A percentile compares a stretch with the other conserved stretches of the same genome.
phyloP scores from a whole-genome alignment of 2,797 vertebrate species.

The Mastacembelus armatus region DNA sequence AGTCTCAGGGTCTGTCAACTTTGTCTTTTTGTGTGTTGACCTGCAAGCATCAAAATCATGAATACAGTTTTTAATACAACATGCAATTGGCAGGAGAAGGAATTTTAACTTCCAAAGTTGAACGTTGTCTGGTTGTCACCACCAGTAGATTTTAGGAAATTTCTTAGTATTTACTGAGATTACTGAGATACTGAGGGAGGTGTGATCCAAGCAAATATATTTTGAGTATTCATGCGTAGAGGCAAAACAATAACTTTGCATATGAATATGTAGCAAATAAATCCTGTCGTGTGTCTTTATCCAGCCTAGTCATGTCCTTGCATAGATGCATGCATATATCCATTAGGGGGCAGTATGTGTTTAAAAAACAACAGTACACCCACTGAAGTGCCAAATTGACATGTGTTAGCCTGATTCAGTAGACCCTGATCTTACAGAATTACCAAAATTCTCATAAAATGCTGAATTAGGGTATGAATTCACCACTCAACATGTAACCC shows the following conservation, averaged over 20 bases:
- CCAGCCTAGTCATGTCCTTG: neutral
- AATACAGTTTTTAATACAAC: neutral
- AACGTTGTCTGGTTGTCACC: neutral
- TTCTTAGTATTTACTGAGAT: neutral
- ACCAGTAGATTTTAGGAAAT: neutral
- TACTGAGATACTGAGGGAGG: neutral
- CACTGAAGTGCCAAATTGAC: constrained; percentile 14
- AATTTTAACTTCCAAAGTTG: neutral
- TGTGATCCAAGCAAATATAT: neutral
- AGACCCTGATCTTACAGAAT: constrained; percentile 6
- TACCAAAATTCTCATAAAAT: neutral
- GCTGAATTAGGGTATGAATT: neutral
- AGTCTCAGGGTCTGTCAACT: neutral
- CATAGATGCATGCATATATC: neutral
- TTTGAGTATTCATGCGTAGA: neutral
- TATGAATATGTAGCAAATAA: no score
- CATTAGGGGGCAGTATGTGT: constrained; percentile 74
- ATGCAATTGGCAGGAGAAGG: neutral
- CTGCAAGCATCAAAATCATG: neutral
- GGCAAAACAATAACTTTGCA: no score
- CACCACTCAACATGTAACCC: neutral
- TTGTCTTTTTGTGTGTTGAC: neutral
- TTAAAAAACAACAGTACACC: constrained; percentile 27
- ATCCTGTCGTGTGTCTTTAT: no score
- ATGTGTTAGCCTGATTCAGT: constrained; percentile 7